Base-by-base conservation (phyloP, 2,797 vertebrate species). In the Trichosurus vulpecula region DNA sequence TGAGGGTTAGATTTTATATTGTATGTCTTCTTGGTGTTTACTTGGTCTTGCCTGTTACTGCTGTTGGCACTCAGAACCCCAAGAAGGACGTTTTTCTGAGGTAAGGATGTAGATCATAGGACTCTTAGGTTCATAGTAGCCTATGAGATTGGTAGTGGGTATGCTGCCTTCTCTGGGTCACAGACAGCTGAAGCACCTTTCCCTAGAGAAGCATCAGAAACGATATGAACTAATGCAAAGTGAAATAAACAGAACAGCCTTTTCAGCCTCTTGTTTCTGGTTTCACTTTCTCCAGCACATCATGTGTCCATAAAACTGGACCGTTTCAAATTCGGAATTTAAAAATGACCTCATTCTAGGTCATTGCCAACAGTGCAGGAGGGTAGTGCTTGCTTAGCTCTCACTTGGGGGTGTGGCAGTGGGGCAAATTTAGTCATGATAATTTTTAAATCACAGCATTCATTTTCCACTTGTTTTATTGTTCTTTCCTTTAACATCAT, bases 331-430 rank as follows among this genome's bases (percentile, higher is more conserved):
- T 74, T 41, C 66, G 74, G 16, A 74, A 74, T 74, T 41, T 22
- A 74, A 41, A 74, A 41, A 25, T 25, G n/a, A 74, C 74, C n/a
- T 74, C n/a, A 25, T 74, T 74, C 35, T n/a, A 74, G 16, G 6
- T 74, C 66, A 74, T 74, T 74, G 66, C n/a, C n/a, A 74, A 41
- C n/a, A 74, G 66, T 22, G 4, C n/a, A n/a, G n/a, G n/a, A n/a
- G n/a, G n/a, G n/a, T n/a, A n/a, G n/a, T n/a, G n/a, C n/a, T n/a
- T n/a, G n/a, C n/a, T n/a, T n/a, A n/a, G n/a, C 2, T 41, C n/a
- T 74, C 35, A 14, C 0, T 25, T 22, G 16, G n/a, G 19, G 35
- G 6, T 19, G 35, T 6, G 0, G 4, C 0, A 3, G 31, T 1
- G n/a, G 16, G 35, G 6, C 35, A 74, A 19, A 14, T 8, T 74